phyloP scores from a whole-genome alignment of 2,113 vertebrate genomes.

The Phocoena phocoena region DNA sequence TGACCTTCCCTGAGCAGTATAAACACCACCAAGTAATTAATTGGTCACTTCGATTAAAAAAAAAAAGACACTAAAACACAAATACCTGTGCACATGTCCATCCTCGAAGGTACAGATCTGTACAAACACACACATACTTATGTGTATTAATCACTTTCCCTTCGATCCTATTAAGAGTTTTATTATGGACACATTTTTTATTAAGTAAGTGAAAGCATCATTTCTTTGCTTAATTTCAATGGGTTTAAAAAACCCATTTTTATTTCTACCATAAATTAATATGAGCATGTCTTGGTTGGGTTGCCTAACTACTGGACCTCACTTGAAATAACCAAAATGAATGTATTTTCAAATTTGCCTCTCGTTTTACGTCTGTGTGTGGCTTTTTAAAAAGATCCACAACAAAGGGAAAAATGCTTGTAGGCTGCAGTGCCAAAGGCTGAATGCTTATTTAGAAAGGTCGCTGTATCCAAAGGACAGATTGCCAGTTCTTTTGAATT shows the following conservation, averaged over 20 bases:
- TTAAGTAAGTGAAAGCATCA: background rate
- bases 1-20: background rate
- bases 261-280: background rate
- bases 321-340: conserved; percentile 22
- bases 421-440: background rate
- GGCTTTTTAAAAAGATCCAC: conserved; percentile 52
- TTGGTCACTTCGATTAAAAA: background rate
- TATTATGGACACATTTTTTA: background rate
- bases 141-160: background rate
- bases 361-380: conserved; percentile 48
- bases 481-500: conserved; percentile 76
- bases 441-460: conserved; percentile 52
- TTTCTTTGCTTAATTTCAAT: background rate
- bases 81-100: background rate
- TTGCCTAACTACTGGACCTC: background rate
- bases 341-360: conserved; percentile 42
- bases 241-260: background rate
- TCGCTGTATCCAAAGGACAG: conserved; percentile 50
- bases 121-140: background rate
- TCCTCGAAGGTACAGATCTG: background rate
- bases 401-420: conserved; percentile 59
- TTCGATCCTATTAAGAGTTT: background rate
- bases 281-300: background rate
- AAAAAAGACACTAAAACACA: background rate
- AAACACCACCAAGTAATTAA: background rate